Evolutionary conservation across 2,888 invertebrate genomes (phyloP).

Genomic region (Drosophila colorata): DNA sequence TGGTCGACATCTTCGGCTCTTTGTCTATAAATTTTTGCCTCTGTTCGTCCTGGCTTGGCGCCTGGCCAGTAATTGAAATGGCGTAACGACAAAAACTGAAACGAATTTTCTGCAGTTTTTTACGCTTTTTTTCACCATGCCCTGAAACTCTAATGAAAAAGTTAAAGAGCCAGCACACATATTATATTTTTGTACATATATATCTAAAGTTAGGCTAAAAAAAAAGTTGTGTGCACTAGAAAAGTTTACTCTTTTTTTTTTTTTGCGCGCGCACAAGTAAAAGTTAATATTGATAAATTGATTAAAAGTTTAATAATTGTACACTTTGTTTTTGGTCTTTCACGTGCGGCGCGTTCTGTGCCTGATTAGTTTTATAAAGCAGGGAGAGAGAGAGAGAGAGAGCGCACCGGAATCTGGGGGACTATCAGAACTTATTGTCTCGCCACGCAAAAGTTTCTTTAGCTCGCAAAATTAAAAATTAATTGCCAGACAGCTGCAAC

Average conservation of each 20-base stretch:
- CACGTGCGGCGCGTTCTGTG: constrained; percentile 39
- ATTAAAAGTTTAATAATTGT: constrained; percentile 80
- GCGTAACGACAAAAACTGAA: constrained; percentile 79
- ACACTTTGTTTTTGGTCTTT: constrained; percentile 53
- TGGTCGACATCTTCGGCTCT: constrained; percentile 46
- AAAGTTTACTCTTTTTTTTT: constrained; percentile 36
- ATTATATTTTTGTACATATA: not conserved
- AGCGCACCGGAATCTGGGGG: constrained; percentile 1
- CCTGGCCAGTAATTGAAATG: constrained; percentile 80
- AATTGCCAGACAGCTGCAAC: constrained; percentile 53
- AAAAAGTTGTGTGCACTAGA: constrained; percentile 41
- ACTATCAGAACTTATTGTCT: constrained; percentile 46
- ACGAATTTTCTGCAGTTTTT: constrained; percentile 52
- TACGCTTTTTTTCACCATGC: constrained; percentile 16
- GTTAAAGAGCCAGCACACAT: constrained; percentile 62
- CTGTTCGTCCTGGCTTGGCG: constrained; percentile 73
- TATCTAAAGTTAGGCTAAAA: constrained; percentile 10
- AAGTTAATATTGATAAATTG: constrained; percentile 82
- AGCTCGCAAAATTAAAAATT: constrained; percentile 59
- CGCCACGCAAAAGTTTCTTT: constrained; percentile 48
- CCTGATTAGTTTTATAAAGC: constrained; percentile 49
- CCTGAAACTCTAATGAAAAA: constrained; percentile 62
- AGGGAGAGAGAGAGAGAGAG: not conserved
- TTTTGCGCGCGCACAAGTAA: constrained; percentile 51
- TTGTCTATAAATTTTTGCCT: constrained; percentile 74